Evolutionary conservation across 2,797 vertebrate genomes (phyloP), one percentile per base, ranked within the genome.

Genomic region (Schizopygopsis pylzovi): DNA sequence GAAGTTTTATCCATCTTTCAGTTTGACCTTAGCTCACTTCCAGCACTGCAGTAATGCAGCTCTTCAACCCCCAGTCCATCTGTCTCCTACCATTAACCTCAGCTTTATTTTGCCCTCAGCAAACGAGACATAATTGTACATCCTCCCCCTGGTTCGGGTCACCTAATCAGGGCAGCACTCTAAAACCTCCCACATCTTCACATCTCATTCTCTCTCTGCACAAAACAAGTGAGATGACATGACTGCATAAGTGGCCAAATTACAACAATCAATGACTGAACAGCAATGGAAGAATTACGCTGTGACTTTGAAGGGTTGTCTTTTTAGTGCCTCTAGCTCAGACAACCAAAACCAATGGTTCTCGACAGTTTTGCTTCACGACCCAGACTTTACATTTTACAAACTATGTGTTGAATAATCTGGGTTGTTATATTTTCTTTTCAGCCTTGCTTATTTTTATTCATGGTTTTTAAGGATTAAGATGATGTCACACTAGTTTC

Each of bases 1-100:
- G 43, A 85, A 68, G 78, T 49, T 73, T 68, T 59, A 86, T 88
- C 72, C 86, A 77, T 85, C 81, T 87, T 82, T 85, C 86, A 54
- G 28, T 79, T 85, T 87, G 87, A 88, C 89, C 85, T 85, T 82
- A 39, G 43, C 28, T 85, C 82, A 61, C 76, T 85, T 86, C 76
- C 47, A 68, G 83, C 28, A 49, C 16, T 84, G 41, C 54, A 82
- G 72, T 78, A 81, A 82, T 72, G 75, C 22, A 77, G 47, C 37
- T 63, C 73, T 75, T 81, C 79, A 81, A 65, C 71, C 65, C 68
- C 59, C 83, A 37, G 47, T 63, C 86, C 84, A 67, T 77, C 89
- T 86, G 88, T 91, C 90, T 79, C 59, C 88, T 37, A 67, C 28
- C 56, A 89, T 91, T 88, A 92, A 43, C 59, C 63, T 88, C 85